Base-by-base conservation (phyloP, 2,797 vertebrate species). In the Epinephelus awoara region DNA sequence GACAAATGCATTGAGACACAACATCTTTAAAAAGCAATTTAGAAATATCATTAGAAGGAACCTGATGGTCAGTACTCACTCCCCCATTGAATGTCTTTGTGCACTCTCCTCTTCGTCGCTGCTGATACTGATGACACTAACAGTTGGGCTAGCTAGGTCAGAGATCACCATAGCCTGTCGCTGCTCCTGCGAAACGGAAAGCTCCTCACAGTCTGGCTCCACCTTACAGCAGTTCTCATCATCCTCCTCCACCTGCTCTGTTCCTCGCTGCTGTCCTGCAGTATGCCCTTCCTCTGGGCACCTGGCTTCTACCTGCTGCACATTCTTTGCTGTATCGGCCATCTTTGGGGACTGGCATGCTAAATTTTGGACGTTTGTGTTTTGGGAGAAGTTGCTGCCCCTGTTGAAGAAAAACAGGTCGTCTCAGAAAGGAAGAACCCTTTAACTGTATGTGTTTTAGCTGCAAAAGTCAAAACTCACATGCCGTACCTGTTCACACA, bases 51-150 rank as follows among this genome's bases (percentile, higher is more conserved):
- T 56, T 42, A 18, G 19, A 18, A 19, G 27, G 19, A 74, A 46
- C 17, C 3, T 2, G 0, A 10, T n/a, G 17, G 17, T 19, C 9
- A 61, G n/a, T 77, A 95, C 98, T 97, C 90, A 99, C 98, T 98
- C 96, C 84, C 96, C 93, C 66, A 97, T 89, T 0, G 97, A 94
- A 91, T 97, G 98, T 3, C 95, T 93, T 71, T 91, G 96, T 0
- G 94, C 74, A 0, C 92, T 59, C 47, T 96, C 96, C 75, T 92
- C 94, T 57, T 95, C 95, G 67, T 99, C 97, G 0, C 98, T 99
- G 95, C 98, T 98, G 88, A 99, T 99, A 83, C 97, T 98, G 93
- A 99, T 99, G 79, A 99, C 96, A 0, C 98, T 99, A 88, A 96
- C 96, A 0, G 97, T 93, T 0, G 98, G 98, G 91, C 98, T 99